phyloP scores from a whole-genome alignment of 2,888 invertebrate species.

The Colostygia pectinataria region DNA sequence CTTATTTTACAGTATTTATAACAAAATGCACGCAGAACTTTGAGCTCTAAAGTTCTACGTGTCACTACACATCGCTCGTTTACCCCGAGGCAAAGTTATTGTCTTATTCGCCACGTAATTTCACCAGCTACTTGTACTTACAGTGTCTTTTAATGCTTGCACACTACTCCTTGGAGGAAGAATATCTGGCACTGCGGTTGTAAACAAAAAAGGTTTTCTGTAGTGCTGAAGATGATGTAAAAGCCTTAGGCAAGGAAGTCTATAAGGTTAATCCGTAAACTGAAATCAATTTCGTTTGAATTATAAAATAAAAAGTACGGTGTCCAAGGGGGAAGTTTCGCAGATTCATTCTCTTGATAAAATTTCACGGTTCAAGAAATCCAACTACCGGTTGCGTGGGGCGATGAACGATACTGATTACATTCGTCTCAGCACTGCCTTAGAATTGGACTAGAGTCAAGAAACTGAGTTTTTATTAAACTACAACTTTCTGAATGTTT shows the following conservation, averaged over 20 bases:
- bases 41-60: too few species aligned
- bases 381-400: constrained; percentile 81
- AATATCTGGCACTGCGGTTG: too few species aligned
- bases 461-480: background rate
- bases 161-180: too few species aligned
- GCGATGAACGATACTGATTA: constrained; percentile 82
- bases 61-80: too few species aligned
- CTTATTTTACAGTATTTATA: too few species aligned
- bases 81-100: too few species aligned
- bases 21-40: too few species aligned
- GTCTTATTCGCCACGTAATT: too few species aligned
- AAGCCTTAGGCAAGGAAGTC: too few species aligned
- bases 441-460: constrained; percentile 35
- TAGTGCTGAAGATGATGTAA: constrained; percentile 39
- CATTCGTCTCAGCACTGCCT: constrained; percentile 57
- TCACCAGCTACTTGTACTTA: too few species aligned
- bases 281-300: constrained; percentile 67
- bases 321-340: constrained; percentile 76
- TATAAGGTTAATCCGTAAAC: constrained; percentile 38
- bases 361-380: constrained; percentile 83
- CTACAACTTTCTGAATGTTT: background rate
- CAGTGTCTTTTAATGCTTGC: too few species aligned
- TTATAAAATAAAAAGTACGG: constrained; percentile 65
- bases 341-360: constrained; percentile 83
- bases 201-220: too few species aligned